A percentile compares a stretch with the other conserved stretches of the same genome.
Evolutionary conservation across 2,888 invertebrate genomes (phyloP).

Genomic region (Ochlodes sylvanus): DNA sequence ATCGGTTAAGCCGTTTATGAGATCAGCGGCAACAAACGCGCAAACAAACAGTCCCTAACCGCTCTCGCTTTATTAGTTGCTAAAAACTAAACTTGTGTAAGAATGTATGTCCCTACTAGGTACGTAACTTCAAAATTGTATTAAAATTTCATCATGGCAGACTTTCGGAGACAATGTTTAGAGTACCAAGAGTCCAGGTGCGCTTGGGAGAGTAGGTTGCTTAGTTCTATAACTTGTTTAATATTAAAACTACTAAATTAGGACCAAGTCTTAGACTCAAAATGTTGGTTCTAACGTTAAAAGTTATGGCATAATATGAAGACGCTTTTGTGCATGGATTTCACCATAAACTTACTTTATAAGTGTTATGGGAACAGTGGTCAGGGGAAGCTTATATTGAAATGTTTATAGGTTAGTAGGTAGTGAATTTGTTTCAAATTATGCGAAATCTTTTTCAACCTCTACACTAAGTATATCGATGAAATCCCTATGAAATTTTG

Average conservation of each 20-base stretch:
- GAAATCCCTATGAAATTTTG: too few species aligned
- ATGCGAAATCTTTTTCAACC: too few species aligned
- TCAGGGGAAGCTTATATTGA: too few species aligned
- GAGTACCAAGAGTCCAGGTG: slow-evolving; percentile 9
- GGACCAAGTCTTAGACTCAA: slow-evolving; percentile 37
- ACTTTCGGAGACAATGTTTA: background rate
- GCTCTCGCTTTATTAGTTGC: too few species aligned
- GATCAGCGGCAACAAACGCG: too few species aligned
- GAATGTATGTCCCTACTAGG: background rate
- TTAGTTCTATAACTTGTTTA: slow-evolving; percentile 37
- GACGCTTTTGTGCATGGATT: background rate
- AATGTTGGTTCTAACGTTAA: background rate
- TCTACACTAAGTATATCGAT: too few species aligned
- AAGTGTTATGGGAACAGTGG: too few species aligned
- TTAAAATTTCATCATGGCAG: slow-evolving; percentile 21
- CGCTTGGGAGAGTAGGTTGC: slow-evolving; percentile 9
- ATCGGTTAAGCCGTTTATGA: too few species aligned
- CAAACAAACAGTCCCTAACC: too few species aligned
- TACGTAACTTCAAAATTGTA: slow-evolving; percentile 16
- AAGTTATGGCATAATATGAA: slow-evolving; percentile 28
- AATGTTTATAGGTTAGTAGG: too few species aligned
- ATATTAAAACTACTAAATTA: slow-evolving; percentile 66
- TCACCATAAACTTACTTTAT: background rate
- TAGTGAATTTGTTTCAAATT: too few species aligned
- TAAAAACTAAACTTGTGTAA: background rate